Base-by-base conservation (phyloP, 2,113 vertebrate species). In the Cheirogaleus medius region DNA sequence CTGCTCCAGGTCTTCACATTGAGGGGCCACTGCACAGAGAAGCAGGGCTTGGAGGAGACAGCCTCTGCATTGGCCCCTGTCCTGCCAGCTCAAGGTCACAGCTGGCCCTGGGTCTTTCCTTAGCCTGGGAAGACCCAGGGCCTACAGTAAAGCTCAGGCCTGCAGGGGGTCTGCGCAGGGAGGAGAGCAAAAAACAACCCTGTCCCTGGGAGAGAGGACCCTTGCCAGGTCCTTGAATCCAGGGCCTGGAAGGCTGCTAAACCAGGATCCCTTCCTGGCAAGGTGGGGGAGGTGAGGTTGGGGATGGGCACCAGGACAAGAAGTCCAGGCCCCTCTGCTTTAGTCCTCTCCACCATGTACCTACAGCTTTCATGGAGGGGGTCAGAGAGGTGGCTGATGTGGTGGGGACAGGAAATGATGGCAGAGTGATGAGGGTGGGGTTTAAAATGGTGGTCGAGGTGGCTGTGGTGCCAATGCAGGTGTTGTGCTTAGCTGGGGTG, bases 401-500 rank as follows among this genome's bases (percentile, higher is more conserved):
- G 60, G 32, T 63, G 47, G 47, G 68, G 15, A 80, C 66, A 94
- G 91, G 76, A 71, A 47, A 25, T 1, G 21, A 81, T 1, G 34
- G 95, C 42, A 32, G 66, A 95, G n/a, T 23, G n/a, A n/a, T 25
- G 63, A 76, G 42, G 49, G 14, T 8, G 39, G 37, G 64, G 64
- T 60, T 3, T 6, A 64, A 39, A 81, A 21, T 6, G 39, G 68
- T 32, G 68, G 76, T 88, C 34, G 68, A 39, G n/a, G 69, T 29
- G 52, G 73, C 86, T 13, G 7, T n/a, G 42, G 47, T 42, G 52
- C 56, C 39, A 32, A 1, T 0, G 42, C 81, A 64, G 34, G 49
- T 73, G 32, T 54, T 97, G 97, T 97, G 96, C 97, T 98, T 83
- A 39, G 52, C n/a, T 88, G 49, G 52, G 56, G 68, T 52, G 77